Evolutionary conservation across 2,888 invertebrate genomes (phyloP), one percentile per base, ranked within the genome.

Genomic region (Pseudococcus viburni): DNA sequence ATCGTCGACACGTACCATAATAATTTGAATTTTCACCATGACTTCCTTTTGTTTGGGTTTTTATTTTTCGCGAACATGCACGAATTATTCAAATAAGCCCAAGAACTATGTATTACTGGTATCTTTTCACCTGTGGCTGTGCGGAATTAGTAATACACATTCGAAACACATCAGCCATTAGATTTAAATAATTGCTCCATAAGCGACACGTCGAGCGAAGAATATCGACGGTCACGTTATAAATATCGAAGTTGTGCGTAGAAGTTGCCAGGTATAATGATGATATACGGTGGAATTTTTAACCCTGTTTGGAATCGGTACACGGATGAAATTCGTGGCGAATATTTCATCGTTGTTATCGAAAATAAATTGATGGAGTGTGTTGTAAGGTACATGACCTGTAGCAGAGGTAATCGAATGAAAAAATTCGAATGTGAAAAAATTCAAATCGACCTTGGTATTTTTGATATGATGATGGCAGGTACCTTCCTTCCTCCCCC

Each of bases 51-150:
- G 22, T 64, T 64, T 64, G 55, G 55, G 22, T 59, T 64, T 46
- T 80, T 26, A 3, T 46, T 83, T 83, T 83, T 83, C 46, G 80
- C 80, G 80, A 83, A 83, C 80, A 83, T 83, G 80, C 80, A 83
- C 80, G 80, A 83, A 83, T 83, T 83, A 46, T 46, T 46, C 11
- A 83, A 83, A 83, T 83, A 83, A 83, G 80, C 11, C 46, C 19
- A n/a, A 4, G 33, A 42, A 42, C 46, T 46, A 33, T n/a, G 42
- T 46, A 19, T 46, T 42, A 46, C 22, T 42, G 8, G 42, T 42
- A 42, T 42, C 42, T 46, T 77, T 39, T 77, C 17, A 39, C 39
- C 77, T 42, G 46, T 83, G 80, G 22, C 80, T 83, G 33, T 7
- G 80, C 11, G 46, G 46, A 83, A 83, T 83, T 83, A 83, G 80